These are phyloP conservation scores for Phorcus lineatus DNA, from an alignment of 2,888 invertebrate genomes.

Conservation along the genomic window DNA sequence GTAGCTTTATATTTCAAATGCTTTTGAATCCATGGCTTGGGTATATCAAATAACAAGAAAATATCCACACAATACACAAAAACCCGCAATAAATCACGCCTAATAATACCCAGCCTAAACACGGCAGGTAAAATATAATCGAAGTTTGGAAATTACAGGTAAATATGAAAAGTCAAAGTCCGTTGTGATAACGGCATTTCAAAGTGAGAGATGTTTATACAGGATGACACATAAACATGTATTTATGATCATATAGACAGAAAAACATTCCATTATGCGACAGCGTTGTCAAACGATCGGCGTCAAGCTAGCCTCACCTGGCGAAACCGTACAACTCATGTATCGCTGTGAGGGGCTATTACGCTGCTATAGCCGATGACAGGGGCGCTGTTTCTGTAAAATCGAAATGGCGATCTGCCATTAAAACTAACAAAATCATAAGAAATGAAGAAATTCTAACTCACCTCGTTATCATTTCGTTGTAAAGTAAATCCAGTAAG, in stretches of 20 bases:
- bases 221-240: background rate
- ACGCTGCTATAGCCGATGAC: background rate
- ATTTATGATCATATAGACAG: background rate
- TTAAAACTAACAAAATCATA: background rate
- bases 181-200: too few species aligned
- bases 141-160: too few species aligned
- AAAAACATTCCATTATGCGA: background rate
- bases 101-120: too few species aligned
- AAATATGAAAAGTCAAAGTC: too few species aligned
- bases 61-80: too few species aligned
- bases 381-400: background rate
- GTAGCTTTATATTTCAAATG: too few species aligned
- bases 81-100: too few species aligned
- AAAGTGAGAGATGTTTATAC: too few species aligned
- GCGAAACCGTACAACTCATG: background rate
- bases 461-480: slow-evolving; percentile 15
- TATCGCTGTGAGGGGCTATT: background rate
- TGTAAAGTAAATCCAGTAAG: slow-evolving; percentile 8
- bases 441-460: background rate
- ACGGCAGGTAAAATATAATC: too few species aligned
- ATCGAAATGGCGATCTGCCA: background rate
- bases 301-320: background rate
- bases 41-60: too few species aligned
- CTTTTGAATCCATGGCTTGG: too few species aligned
- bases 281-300: background rate